Evolutionary conservation across 2,888 invertebrate genomes (phyloP), one percentile per base, ranked within the genome.

Genomic region (Flexamia atlantica): DNA sequence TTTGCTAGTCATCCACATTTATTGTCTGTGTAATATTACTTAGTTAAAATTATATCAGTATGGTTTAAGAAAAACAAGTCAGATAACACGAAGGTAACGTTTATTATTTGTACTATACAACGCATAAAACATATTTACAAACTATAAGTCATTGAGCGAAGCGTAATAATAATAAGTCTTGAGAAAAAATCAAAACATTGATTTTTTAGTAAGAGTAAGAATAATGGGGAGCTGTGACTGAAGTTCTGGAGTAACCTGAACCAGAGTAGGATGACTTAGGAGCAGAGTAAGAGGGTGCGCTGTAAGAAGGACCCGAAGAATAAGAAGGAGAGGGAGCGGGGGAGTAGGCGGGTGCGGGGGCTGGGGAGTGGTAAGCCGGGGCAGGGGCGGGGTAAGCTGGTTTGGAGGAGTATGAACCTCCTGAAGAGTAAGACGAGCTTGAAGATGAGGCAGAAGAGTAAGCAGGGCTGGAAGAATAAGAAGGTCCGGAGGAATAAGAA

Each of bases 261-360:
- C 79, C 79, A 4, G 53, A 28, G 50, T 50, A 28, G 14, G 25
- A 53, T 9, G 10, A 17, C 20, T 53, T 57, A n/a, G 85, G 86
- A 40, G 85, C 84, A 80, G 85, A 85, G 83, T 81, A 84, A 32
- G 81, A 72, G 9, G 85, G 83, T 7, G 85, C 36, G 10, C n/a
- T 30, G 23, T 79, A 79, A 2, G 79, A 50, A 20, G 79, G 57
- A 32, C 25, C 32, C 7, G 79, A 17, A 57, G 79, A 79, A 10
- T 76, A 50, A 32, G 74, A 36, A 20, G 74, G 46, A 17, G 74
- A 20, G 10, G 74, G 74, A 28, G 74, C 36, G 28, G 72, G 20
- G 14, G 72, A 72, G 42, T 36, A 72, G 20, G 72, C 36, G 12
- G 72, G 72, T 20, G n/a, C 42, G 14, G 72, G 23, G 17, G 79